These are phyloP conservation scores for Aspiorhynchus laticeps DNA, from an alignment of 2,113 vertebrate genomes.

Conservation along the genomic window DNA sequence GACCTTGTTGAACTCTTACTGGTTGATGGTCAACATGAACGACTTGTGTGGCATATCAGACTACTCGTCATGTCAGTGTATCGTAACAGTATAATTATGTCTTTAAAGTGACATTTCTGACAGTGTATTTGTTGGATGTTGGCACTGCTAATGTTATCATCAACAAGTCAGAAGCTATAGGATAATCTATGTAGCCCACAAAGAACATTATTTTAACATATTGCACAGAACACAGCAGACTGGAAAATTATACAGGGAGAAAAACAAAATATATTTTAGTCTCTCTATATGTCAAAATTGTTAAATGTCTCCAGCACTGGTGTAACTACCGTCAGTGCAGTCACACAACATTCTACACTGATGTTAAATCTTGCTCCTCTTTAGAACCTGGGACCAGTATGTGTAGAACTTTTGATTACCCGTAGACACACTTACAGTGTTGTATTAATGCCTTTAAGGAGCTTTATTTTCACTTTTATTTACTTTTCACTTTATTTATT, in stretches of 20 bases:
- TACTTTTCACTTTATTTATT: too few relatives aligned
- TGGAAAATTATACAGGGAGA: not conserved
- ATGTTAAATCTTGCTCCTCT: not conserved
- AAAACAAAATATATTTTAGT: not conserved
- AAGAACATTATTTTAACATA: not conserved
- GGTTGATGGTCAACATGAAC: not conserved
- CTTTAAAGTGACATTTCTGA: not conserved
- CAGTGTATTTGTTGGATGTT: not conserved
- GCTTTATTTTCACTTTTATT: too few relatives aligned
- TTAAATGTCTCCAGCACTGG: not conserved
- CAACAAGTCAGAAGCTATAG: not conserved
- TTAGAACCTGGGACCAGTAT: too few relatives aligned
- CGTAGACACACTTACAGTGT: too few relatives aligned
- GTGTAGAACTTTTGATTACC: too few relatives aligned
- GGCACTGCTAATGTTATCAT: slow-evolving; percentile 1
- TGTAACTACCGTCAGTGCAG: not conserved
- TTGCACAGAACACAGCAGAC: not conserved
- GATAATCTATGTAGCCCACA: not conserved
- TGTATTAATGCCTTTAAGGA: too few relatives aligned
- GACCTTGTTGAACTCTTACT: not conserved
- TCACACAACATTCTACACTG: not conserved
- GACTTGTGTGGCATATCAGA: not conserved
- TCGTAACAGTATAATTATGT: not conserved
- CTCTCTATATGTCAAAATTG: not conserved
- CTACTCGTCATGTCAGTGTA: slow-evolving; percentile 1